A percentile compares a stretch with the other conserved stretches of the same genome.
phyloP scores from a whole-genome alignment of 2,888 invertebrate species.

The Philaethria dido region DNA sequence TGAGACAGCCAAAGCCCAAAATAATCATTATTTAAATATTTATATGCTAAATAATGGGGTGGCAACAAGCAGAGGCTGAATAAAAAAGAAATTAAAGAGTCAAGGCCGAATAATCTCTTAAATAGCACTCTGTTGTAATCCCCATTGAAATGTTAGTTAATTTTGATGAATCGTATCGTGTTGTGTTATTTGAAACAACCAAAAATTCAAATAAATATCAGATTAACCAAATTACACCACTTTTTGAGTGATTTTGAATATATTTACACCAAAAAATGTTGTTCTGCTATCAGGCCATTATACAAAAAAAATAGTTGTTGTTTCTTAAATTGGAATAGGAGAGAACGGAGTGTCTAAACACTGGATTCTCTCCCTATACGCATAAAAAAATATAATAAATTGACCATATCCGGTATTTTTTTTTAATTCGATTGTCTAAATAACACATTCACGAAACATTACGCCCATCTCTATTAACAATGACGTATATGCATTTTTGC shows the following conservation, averaged over 20 bases:
- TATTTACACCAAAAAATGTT: no score
- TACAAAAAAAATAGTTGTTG: no score
- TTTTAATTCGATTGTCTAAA: not conserved
- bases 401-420: no score
- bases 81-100: slow-evolving; percentile 1
- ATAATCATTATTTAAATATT: slow-evolving; percentile 30
- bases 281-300: no score
- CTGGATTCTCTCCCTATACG: no score
- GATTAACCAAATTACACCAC: no score
- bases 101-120: slow-evolving; percentile 21
- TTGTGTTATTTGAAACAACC: not conserved
- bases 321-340: no score
- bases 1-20: slow-evolving; percentile 62
- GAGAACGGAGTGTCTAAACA: no score
- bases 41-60: slow-evolving; percentile 5
- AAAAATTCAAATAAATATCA: not conserved
- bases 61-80: slow-evolving; percentile 6
- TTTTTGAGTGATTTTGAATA: no score
- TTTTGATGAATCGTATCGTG: slow-evolving; percentile 41
- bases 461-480: no score
- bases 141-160: slow-evolving; percentile 13
- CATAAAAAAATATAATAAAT: no score
- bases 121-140: slow-evolving; percentile 19
- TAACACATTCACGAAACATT: slow-evolving; percentile 2
- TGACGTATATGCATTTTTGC: no score